These are phyloP conservation scores for Pachymerium ferrugineum DNA, from an alignment of 2,888 invertebrate species.

Conservation along the genomic window DNA sequence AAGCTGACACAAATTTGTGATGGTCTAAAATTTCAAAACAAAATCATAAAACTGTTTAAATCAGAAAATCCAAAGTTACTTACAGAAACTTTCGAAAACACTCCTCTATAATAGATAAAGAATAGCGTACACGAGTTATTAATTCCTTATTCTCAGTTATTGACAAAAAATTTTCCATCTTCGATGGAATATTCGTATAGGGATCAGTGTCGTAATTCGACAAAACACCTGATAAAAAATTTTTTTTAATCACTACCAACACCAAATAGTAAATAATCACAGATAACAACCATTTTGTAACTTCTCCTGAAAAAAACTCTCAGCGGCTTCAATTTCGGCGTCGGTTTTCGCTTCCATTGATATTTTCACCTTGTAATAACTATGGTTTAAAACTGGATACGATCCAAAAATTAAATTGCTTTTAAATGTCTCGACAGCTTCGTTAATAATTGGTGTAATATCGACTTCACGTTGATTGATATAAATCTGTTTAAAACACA, in stretches of 20 bases:
- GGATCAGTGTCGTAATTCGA: background rate
- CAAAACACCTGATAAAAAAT: background rate
- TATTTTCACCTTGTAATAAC: constrained; percentile 54
- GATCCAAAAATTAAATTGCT: constrained; percentile 55
- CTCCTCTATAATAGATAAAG: background rate
- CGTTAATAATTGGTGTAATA: constrained; percentile 44
- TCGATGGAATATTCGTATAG: background rate
- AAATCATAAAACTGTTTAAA: background rate
- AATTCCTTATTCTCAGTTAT: background rate
- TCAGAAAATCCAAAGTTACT: background rate
- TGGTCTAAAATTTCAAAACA: background rate
- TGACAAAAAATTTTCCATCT: background rate
- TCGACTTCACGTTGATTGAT: background rate
- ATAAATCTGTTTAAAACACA: background rate
- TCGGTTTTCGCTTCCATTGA: constrained; percentile 51
- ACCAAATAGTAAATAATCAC: background rate
- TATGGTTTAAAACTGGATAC: constrained; percentile 54
- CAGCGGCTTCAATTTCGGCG: constrained; percentile 46
- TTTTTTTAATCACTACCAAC: too few species aligned
- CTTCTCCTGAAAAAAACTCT: constrained; percentile 43
- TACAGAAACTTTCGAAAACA: background rate
- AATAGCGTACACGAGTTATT: background rate
- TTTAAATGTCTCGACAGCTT: constrained; percentile 50
- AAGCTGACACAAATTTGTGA: constrained; percentile 79
- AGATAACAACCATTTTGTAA: constrained; percentile 41